Evolutionary conservation across 2,113 vertebrate species (phyloP).

Genomic region (Oxygymnocypris stewartii): DNA sequence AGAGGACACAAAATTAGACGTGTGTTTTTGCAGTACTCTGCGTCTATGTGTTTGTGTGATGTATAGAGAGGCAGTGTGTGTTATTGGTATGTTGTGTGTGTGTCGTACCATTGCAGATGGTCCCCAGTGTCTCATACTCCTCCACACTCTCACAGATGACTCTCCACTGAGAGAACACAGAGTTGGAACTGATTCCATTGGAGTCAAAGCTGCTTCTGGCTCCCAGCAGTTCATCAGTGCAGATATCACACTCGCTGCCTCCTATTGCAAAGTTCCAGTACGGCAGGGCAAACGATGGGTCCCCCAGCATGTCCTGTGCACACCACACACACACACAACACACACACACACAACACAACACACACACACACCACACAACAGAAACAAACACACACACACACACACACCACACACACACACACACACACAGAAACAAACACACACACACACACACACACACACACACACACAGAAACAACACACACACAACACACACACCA

Average conservation of each 20-base stretch:
- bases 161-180: constrained; percentile 90
- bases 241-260: constrained; percentile 88
- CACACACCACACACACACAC: too few species aligned
- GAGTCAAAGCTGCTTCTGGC: constrained; percentile 86
- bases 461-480: too few species aligned
- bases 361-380: too few species aligned
- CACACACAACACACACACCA: too few species aligned
- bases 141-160: constrained; percentile 88
- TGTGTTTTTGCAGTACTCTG: constrained; percentile 33
- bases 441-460: too few species aligned
- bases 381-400: too few species aligned
- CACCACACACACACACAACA: neutral
- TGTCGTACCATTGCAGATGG: constrained; percentile 92
- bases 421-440: too few species aligned
- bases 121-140: constrained; percentile 90
- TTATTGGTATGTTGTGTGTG: constrained; percentile 33
- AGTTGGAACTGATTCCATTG: constrained; percentile 86
- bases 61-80: constrained; percentile 14
- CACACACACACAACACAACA: too few species aligned
- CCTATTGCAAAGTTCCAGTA: constrained; percentile 98
- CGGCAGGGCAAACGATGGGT: constrained; percentile 86
- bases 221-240: constrained; percentile 90
- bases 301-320: constrained; percentile 84
- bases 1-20: constrained; percentile 72
- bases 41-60: constrained; percentile 23